Evolutionary conservation across 2,888 invertebrate species (phyloP), one percentile per base, ranked within the genome.

Genomic region (Andrena minutula): DNA sequence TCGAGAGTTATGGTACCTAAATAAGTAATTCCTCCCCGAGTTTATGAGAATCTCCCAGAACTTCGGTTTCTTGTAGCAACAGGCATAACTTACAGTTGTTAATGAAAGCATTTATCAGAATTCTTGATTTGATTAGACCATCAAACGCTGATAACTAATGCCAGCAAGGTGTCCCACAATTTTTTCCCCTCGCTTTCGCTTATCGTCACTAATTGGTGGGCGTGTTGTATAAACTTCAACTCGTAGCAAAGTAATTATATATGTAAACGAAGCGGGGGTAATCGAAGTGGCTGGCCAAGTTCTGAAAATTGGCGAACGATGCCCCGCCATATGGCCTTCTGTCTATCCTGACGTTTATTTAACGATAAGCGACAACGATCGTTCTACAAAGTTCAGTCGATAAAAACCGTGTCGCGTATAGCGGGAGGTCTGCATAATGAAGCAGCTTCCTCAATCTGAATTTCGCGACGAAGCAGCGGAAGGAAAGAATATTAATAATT

Each of bases 301-400:
- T 72, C 53, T 2, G 53, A 73, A 73, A 73, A 74, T 41, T 53
- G 28, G 35, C 26, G 47, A 41, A 77, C 66, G 66, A 49, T 53
- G 12, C n/a, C 3, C 16, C 10, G 41, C 74, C 77, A 74, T 74
- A 74, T 74, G 77, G 65, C 58, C 35, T 32, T 41, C 30, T 12
- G 12, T 32, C 12, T 32, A 20, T 6, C n/a, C 12, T 10, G 6
- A 12, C 49, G 61, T 61, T 66, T 74, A 61, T 78, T 66, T 66
- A 61, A 61, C 60, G 74, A 74, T 78, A 78, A 61, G 26, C 49
- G 51, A 28, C 61, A 74, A 68, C 7, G 73, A 77, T 77, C 35
- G 8, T 32, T 23, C 12, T n/a, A 47, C 4, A 65, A 72, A 65
- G 41, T 30, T 49, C 41, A 20, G 32, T n/a, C 58, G 75, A 65